Conservation (phyloP, 2,888 invertebrate genomes). For the Sarcophaga variegata region DNA sequence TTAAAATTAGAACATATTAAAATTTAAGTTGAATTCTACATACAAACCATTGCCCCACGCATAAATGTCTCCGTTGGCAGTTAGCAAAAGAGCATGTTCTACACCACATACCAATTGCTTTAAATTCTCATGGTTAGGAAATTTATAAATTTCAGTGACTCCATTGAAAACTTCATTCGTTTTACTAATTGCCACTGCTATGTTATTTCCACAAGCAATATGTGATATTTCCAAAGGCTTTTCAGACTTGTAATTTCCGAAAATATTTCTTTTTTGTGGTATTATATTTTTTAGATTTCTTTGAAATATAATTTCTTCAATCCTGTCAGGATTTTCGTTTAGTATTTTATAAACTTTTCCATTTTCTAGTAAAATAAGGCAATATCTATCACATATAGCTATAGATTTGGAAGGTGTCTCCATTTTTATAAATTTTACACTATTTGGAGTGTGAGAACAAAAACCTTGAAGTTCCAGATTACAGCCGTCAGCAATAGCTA, state of each 20-base stretch:
- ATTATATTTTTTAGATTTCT: slow-evolving; percentile 16
- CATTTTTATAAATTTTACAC: slow-evolving; percentile 70
- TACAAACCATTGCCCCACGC: slow-evolving; percentile 93
- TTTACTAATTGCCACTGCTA: slow-evolving; percentile 82
- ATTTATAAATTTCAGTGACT: slow-evolving; percentile 84
- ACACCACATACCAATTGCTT: slow-evolving; percentile 88
- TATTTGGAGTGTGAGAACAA: slow-evolving; percentile 65
- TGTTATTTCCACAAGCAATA: slow-evolving; percentile 82
- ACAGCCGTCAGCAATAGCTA: slow-evolving; percentile 72
- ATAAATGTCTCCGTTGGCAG: slow-evolving; percentile 88
- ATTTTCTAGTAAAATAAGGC: slow-evolving; percentile 76
- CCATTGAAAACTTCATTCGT: slow-evolving; percentile 85
- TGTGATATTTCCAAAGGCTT: slow-evolving; percentile 78
- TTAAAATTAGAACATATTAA: slow-evolving; percentile 3
- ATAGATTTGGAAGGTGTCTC: slow-evolving; percentile 73
- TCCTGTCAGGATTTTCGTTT: slow-evolving; percentile 59
- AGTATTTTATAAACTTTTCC: slow-evolving; percentile 76
- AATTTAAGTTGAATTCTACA: slow-evolving; percentile 63
- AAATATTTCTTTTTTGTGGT: slow-evolving; percentile 74
- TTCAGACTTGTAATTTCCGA: slow-evolving; percentile 69
- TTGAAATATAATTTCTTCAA: slow-evolving; percentile 73
- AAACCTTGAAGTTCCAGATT: slow-evolving; percentile 74
- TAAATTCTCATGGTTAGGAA: slow-evolving; percentile 83
- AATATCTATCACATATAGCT: slow-evolving; percentile 75
- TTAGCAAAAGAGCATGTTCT: slow-evolving; percentile 90